Conservation (phyloP, 2,888 invertebrate species). For the Drosophila atripex region DNA sequence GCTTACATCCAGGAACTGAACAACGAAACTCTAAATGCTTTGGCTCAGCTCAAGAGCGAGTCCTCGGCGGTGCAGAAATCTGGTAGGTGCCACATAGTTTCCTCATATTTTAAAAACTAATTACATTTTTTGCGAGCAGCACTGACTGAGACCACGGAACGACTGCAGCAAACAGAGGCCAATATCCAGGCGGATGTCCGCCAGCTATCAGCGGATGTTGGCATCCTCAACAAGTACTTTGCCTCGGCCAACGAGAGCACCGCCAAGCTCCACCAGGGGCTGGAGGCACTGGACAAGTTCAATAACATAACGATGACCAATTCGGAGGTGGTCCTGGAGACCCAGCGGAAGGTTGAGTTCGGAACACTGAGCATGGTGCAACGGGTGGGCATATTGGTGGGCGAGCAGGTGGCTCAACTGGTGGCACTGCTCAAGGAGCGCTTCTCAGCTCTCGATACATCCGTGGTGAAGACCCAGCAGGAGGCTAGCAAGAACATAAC, state of each 20-base stretch:
- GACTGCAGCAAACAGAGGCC: constrained; percentile 85
- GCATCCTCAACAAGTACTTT: constrained; percentile 86
- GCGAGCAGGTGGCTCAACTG: constrained; percentile 87
- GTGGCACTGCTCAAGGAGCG: constrained; percentile 88
- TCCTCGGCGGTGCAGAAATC: constrained; percentile 84
- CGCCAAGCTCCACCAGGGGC: constrained; percentile 85
- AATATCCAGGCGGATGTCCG: constrained; percentile 84
- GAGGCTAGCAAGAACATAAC: constrained; percentile 90
- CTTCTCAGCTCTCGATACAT: constrained; percentile 88
- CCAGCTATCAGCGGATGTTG: constrained; percentile 86
- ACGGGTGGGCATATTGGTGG: constrained; percentile 89
- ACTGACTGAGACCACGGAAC: constrained; percentile 84
- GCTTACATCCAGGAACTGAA: constrained; percentile 85
- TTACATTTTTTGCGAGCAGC: constrained; percentile 71
- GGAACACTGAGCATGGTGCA: constrained; percentile 92
- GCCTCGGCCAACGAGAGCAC: constrained; percentile 85
- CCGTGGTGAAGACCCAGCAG: constrained; percentile 89
- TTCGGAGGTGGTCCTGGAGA: constrained; percentile 92
- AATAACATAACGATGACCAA: constrained; percentile 92
- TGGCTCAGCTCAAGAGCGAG: constrained; percentile 85
- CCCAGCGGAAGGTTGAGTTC: constrained; percentile 92
- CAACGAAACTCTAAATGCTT: constrained; percentile 87
- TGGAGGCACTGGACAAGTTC: constrained; percentile 87
- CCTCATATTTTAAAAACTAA: background rate
- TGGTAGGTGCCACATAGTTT: constrained; percentile 80